Conservation (phyloP, 2,797 vertebrate genomes). For the Morelia viridis region DNA sequence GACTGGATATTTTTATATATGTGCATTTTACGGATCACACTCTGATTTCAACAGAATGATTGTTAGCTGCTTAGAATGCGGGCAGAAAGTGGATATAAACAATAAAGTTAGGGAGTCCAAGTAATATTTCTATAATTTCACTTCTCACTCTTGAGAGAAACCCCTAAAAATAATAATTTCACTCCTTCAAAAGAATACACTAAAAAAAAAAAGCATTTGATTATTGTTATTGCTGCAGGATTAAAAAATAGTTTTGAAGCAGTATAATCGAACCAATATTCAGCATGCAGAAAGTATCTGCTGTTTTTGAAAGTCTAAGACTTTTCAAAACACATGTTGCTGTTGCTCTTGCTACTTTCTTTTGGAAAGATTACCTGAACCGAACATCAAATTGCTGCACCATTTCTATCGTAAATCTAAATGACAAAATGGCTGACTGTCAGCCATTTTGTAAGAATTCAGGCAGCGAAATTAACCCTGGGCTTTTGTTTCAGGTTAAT, state of each 20-base stretch:
- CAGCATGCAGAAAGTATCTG: neutral
- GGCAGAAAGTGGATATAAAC: neutral
- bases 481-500: neutral
- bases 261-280: neutral
- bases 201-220: neutral
- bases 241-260: neutral
- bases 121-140: slow-evolving; percentile 1
- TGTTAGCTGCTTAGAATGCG: neutral
- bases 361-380: neutral
- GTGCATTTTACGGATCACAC: neutral
- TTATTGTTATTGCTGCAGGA: neutral
- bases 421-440: slow-evolving; percentile 64
- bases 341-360: neutral
- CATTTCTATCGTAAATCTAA: slow-evolving; percentile 16
- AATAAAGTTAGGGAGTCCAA: neutral
- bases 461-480: neutral
- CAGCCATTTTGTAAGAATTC: slow-evolving; percentile 66
- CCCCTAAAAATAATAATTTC: neutral
- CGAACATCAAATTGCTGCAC: neutral
- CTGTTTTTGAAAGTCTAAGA: neutral
- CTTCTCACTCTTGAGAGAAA: fast-evolving
- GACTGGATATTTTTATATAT: neutral
- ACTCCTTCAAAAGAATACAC: neutral
- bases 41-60: neutral
- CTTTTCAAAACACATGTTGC: neutral